Evolutionary conservation across 2,797 vertebrate species (phyloP), one percentile per base, ranked within the genome.

Genomic region (Sylvia borin): DNA sequence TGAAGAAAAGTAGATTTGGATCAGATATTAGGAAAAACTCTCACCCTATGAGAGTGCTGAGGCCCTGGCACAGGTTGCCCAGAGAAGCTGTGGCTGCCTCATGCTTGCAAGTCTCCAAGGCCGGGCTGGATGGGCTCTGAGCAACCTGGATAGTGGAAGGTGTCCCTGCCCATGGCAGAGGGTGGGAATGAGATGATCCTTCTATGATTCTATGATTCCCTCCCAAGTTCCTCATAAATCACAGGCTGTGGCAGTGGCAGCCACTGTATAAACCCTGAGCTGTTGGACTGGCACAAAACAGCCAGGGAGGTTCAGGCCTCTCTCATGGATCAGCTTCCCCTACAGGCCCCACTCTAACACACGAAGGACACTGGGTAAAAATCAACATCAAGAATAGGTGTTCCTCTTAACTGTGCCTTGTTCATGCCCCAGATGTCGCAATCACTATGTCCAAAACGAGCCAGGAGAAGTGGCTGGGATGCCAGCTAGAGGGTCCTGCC

Each of bases 351-450:
- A 15, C 1, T 10, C 5, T 5, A 12, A 12, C 25, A 31, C 17
- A 5, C 0, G 1, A 13, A 31, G 14, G 42, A 29, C 6, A 9
- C 5, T 77, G 48, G 40, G 21, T 47, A 18, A 21, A 31, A 26
- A 22, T 26, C 20, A 42, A 6, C 25, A 77, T 34, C 65, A 70
- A 54, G 42, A 55, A 48, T 3, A 70, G 42, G 10, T 6, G 29
- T 10, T 70, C 6, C 55, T 19, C 34, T 54, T 40, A 26, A 42
- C 0, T 34, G 13, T 34, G 25, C 25, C 7, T 15, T 25, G 20
- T 18, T 70, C 48, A 3, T 26, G 25, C 14, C 40, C 31, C 8
- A 4, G 20, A 40, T 47, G 26, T 26, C 48, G 42, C 4, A 8
- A 47, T 54, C 11, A 10, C 25, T 15, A 0, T 7, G 14, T 21